A percentile compares a stretch with the other conserved stretches of the same genome.
Conservation (phyloP, 2,888 invertebrate species). For the Polymixis flavicincta region DNA sequence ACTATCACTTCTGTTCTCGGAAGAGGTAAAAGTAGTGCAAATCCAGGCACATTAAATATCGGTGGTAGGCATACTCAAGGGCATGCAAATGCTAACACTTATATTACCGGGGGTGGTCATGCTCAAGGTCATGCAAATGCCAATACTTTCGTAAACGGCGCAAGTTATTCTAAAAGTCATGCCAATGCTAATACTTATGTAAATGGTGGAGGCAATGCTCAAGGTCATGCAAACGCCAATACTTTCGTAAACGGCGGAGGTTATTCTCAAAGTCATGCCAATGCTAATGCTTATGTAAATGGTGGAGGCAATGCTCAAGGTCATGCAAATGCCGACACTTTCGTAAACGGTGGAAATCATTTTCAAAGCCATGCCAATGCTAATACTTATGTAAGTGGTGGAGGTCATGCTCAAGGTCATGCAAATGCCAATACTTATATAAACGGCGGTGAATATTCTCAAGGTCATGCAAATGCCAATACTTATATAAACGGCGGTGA, state of each 20-base stretch:
- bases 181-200: no score
- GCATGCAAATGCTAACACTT: neutral
- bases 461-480: neutral
- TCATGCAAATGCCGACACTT: no score
- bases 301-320: no score
- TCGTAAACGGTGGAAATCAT: no score
- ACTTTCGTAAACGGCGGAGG: neutral
- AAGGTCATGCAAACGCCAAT: neutral
- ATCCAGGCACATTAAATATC: rapidly evolving
- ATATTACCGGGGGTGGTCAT: neutral
- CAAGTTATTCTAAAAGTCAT: neutral
- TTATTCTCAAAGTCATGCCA: neutral
- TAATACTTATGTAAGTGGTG: rapidly evolving
- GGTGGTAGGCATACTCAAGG: neutral
- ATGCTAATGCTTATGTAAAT: no score
- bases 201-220: no score
- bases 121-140: neutral
- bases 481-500: neutral
- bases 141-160: neutral
- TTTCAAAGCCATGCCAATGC: neutral
- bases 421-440: no score
- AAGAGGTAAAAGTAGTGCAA: neutral
- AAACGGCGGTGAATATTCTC: no score
- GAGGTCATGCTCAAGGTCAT: neutral
- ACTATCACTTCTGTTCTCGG: rapidly evolving